Evolutionary conservation across 1,140 invertebrate species (phyloP).

Genomic region (Eriocheir sinensis): DNA sequence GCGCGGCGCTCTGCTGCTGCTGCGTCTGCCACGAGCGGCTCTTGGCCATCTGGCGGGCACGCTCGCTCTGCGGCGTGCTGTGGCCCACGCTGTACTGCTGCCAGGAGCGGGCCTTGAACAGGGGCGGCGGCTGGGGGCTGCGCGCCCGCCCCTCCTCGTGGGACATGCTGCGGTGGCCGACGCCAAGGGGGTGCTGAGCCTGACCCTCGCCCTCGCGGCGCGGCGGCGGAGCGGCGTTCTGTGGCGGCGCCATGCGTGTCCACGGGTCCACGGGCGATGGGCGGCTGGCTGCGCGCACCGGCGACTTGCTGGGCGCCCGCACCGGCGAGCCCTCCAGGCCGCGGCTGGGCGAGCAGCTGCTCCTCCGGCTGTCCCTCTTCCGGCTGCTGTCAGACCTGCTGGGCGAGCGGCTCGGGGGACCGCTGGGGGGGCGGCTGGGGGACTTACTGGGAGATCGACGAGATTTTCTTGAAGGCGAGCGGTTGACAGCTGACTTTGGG

Average conservation of each 20-base stretch:
- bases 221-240: neutral
- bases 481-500: slow-evolving; percentile 60
- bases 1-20: slow-evolving; percentile 60
- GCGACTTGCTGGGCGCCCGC: slow-evolving; percentile 63
- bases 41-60: slow-evolving; percentile 72
- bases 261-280: slow-evolving; percentile 62
- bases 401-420: slow-evolving; percentile 62
- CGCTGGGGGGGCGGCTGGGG: slow-evolving; percentile 66
- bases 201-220: slow-evolving; percentile 57
- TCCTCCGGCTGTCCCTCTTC: slow-evolving; percentile 55
- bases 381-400: slow-evolving; percentile 65
- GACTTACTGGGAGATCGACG: slow-evolving; percentile 71
- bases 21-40: slow-evolving; percentile 72
- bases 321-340: slow-evolving; percentile 65
- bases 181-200: neutral
- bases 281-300: slow-evolving; percentile 50
- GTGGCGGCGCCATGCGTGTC: slow-evolving; percentile 60
- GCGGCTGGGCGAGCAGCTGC: slow-evolving; percentile 64
- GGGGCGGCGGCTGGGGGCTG: slow-evolving; percentile 69
- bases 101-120: slow-evolving; percentile 72
- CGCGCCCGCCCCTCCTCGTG: slow-evolving; percentile 65
- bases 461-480: slow-evolving; percentile 70
- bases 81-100: slow-evolving; percentile 71
- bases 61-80: slow-evolving; percentile 73
- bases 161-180: slow-evolving; percentile 66